Percentiles rank a stretch among this genome's conserved stretches.
These are phyloP conservation scores for Galendromus occidentalis DNA, from an alignment of 1,140 invertebrate species.

Conservation along the genomic window DNA sequence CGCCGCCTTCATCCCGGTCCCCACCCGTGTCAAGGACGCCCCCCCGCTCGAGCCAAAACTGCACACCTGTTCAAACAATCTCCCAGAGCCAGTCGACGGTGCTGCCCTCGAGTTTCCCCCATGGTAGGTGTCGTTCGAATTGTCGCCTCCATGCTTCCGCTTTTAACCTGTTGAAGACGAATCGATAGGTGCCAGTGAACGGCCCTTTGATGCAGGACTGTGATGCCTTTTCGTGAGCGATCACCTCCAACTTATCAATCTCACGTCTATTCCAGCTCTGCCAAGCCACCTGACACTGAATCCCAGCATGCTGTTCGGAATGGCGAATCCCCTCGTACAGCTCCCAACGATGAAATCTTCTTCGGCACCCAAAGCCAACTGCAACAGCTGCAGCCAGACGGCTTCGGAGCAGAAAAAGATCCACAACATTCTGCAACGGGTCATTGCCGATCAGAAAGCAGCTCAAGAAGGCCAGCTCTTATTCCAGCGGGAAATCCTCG, in stretches of 20 bases:
- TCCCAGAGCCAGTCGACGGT: background rate
- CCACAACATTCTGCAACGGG: background rate
- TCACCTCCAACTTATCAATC: background rate
- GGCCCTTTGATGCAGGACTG: background rate
- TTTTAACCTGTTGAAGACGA: background rate
- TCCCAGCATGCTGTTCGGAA: background rate
- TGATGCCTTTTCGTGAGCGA: background rate
- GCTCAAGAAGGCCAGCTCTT: background rate
- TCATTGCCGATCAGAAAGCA: conserved; percentile 6
- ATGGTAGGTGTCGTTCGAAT: background rate
- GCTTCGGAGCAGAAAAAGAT: conserved; percentile 3
- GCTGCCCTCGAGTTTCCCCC: background rate
- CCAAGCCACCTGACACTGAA: background rate
- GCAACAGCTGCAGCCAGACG: background rate
- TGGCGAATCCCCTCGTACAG: background rate
- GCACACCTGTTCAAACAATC: conserved; percentile 6
- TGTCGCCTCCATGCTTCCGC: background rate
- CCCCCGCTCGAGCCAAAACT: conserved; percentile 4
- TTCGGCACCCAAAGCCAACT: background rate
- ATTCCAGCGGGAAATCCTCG: background rate
- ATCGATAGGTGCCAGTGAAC: background rate
- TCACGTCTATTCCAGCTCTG: background rate
- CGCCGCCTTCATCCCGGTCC: background rate
- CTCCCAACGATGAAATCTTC: background rate
- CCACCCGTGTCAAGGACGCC: conserved; percentile 10